These are phyloP conservation scores for Synergus japonicus DNA, from an alignment of 2,888 invertebrate species.

Conservation along the genomic window DNA sequence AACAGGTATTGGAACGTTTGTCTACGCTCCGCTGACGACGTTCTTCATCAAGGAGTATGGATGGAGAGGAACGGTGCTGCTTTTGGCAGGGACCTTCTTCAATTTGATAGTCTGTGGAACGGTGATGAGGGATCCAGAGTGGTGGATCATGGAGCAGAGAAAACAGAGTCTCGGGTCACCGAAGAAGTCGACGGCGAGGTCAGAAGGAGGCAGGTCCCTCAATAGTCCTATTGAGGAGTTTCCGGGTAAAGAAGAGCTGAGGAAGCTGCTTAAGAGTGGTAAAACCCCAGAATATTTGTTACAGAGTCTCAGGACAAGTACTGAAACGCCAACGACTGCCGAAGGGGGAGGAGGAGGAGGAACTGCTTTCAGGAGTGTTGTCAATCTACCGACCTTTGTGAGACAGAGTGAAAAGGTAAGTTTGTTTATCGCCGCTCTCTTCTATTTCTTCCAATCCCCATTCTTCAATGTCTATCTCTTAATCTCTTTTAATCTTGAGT, in stretches of 20 bases:
- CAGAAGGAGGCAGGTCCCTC: slow-evolving; percentile 78
- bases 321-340: slow-evolving; percentile 78
- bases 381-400: slow-evolving; percentile 87
- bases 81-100: slow-evolving; percentile 90
- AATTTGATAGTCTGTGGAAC: slow-evolving; percentile 92
- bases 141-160: slow-evolving; percentile 85
- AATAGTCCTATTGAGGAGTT: slow-evolving; percentile 80
- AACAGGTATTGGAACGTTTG: slow-evolving; percentile 92
- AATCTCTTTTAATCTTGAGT: too few species aligned
- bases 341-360: slow-evolving; percentile 76
- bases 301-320: slow-evolving; percentile 82
- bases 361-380: slow-evolving; percentile 81
- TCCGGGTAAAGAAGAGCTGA: slow-evolving; percentile 83
- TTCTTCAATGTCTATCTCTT: too few species aligned
- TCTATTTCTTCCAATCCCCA: too few species aligned
- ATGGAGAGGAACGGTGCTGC: slow-evolving; percentile 90
- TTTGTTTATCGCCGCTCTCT: background rate
- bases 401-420: slow-evolving; percentile 84
- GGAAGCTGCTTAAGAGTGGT: slow-evolving; percentile 85
- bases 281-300: slow-evolving; percentile 83
- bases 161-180: slow-evolving; percentile 74
- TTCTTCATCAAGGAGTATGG: slow-evolving; percentile 87
- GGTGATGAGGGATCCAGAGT: slow-evolving; percentile 92
- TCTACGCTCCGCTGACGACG: slow-evolving; percentile 92
- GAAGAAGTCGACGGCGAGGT: slow-evolving; percentile 79